Percentiles rank a stretch among this genome's conserved stretches.
phyloP scores from a whole-genome alignment of 2,797 vertebrate species.

The Eulemur rubriventer region DNA sequence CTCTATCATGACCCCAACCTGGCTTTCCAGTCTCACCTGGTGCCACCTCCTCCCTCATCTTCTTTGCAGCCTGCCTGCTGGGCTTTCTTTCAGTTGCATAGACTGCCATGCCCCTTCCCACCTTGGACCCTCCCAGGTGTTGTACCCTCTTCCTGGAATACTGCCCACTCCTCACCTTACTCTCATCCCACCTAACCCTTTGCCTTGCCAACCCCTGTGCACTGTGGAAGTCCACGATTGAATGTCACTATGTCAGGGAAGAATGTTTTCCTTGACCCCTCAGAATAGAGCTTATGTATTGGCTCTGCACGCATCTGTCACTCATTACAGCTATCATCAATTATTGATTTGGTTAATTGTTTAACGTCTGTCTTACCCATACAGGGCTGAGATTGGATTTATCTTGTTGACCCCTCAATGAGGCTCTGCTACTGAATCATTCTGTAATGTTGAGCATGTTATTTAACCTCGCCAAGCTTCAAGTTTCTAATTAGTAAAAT shows the following conservation, averaged over 20 bases:
- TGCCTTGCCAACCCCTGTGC: not conserved
- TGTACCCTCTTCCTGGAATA: not conserved
- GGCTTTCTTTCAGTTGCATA: not conserved
- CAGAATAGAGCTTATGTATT: not conserved
- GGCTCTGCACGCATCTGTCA: not conserved
- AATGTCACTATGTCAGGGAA: not conserved
- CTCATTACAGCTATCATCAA: not conserved
- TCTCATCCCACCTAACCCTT: not conserved
- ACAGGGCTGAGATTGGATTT: not conserved
- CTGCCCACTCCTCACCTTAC: not conserved
- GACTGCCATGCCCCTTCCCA: not conserved
- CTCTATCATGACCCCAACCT: not conserved
- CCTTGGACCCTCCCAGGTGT: not conserved
- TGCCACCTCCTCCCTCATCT: not conserved
- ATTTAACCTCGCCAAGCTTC: conserved; percentile 6
- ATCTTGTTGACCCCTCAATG: not conserved
- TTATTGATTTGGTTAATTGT: conserved; percentile 16
- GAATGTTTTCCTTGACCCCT: not conserved
- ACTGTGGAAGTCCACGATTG: not conserved
- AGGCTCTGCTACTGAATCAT: not conserved
- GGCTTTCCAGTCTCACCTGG: not conserved
- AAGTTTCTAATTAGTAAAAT: conserved; percentile 54
- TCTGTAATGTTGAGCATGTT: not conserved
- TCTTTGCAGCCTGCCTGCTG: not conserved
- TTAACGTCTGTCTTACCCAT: not conserved